Evolutionary conservation across 2,113 vertebrate genomes (phyloP), one percentile per base, ranked within the genome.

Genomic region (Stegostoma tigrinum): DNA sequence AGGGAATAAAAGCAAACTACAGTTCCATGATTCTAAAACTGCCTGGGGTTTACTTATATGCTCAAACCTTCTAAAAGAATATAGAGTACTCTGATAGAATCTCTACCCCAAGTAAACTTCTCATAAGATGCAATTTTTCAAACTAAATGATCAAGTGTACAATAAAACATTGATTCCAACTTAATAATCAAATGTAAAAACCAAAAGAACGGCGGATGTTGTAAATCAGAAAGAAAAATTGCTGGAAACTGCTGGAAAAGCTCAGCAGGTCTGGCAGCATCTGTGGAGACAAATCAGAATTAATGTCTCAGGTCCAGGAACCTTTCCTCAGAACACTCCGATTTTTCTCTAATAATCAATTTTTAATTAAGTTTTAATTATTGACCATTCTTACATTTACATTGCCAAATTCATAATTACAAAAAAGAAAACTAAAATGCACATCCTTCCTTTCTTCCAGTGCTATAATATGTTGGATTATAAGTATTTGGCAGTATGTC

Each of bases 1-100:
- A 48, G 42, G 93, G 72, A 95, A 52, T 95, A 70, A 68, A 72
- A 95, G 67, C 93, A 95, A 95, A 72, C 24, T 95, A 12, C 72
- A 42, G 42, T 48, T 95, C 67, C 66, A 42, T 24, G 68, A 66
- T 67, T 38, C 64, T 8, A 45, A 70, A 17, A 48, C 23, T 67
- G 30, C 14, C 52, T 89, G 86, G 2, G 27, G 24, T 89, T 55
- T 24, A 61, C 64, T 70, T 68, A 38, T 42, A 27, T 24, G 68
- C 38, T 70, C 19, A 94, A 94, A 94, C 23, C 5, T 10, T 94
- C 14, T 48, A 48, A 15, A 66, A 66, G 66, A 94, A 48, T 10
- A 70, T 10, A 42, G 6, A 70, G 14, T 94, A 94, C 3, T 66
- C 2, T 45, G 66, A 42, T 45, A 34, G 21, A 24, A 27, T 23